These are phyloP conservation scores for Frankliniella intonsa DNA, from an alignment of 2,888 invertebrate species.

Conservation along the genomic window DNA sequence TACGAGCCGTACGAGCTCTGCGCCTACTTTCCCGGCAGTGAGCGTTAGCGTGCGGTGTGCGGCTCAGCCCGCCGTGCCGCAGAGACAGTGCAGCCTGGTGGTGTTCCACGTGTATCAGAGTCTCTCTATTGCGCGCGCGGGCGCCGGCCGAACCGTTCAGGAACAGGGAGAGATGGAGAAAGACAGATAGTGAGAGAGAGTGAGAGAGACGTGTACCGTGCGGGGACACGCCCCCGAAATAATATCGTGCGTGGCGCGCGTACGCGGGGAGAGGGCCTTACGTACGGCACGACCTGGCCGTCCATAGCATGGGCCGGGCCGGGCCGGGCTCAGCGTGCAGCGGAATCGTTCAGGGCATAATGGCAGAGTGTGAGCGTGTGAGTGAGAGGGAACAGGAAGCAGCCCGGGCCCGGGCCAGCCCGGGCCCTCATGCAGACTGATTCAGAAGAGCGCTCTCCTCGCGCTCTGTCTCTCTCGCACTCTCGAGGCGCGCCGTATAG, in stretches of 20 bases:
- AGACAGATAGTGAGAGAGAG: too few relatives aligned
- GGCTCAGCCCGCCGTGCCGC: too few relatives aligned
- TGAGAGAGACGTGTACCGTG: background rate
- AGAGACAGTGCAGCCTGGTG: too few relatives aligned
- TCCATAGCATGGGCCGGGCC: background rate
- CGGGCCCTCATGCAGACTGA: background rate
- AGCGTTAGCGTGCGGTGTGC: too few relatives aligned
- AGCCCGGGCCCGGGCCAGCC: background rate
- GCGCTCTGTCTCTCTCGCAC: too few relatives aligned
- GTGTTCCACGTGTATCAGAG: too few relatives aligned
- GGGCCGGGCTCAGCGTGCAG: constrained; percentile 38
- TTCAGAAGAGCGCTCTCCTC: background rate
- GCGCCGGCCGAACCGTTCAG: too few relatives aligned
- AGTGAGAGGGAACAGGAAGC: background rate
- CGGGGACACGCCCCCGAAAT: background rate
- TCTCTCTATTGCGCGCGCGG: too few relatives aligned
- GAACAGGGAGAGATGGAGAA: too few relatives aligned
- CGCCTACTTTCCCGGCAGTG: too few relatives aligned
- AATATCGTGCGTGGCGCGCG: background rate
- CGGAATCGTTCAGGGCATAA: constrained; percentile 42
- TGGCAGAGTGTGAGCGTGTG: background rate
- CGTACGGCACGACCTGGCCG: background rate
- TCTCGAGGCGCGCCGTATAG: too few relatives aligned
- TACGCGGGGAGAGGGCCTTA: background rate
- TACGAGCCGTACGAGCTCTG: too few relatives aligned